phyloP scores from a whole-genome alignment of 2,113 vertebrate species.

The Anas platyrhynchos region DNA sequence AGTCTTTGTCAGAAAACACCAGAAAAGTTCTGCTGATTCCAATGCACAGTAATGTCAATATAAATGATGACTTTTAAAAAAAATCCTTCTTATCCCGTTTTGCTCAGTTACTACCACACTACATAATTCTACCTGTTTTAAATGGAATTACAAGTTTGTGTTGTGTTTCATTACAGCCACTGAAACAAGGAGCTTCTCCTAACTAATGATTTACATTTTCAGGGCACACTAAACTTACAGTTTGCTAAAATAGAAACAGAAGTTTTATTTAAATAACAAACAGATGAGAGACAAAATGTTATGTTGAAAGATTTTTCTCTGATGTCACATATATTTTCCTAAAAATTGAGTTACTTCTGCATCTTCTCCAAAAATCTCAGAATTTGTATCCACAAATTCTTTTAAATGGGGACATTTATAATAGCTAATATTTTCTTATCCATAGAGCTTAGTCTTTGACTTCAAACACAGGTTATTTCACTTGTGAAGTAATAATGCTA shows the following conservation, averaged over 20 bases:
- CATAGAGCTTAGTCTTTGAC: background rate
- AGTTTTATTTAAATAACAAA: conserved; percentile 10
- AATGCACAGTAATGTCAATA: background rate
- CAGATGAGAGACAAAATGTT: background rate
- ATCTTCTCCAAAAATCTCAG: background rate
- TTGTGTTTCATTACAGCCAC: background rate
- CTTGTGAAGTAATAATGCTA: background rate
- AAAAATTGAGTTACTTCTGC: background rate
- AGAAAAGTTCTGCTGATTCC: rapidly evolving
- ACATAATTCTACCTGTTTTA: background rate
- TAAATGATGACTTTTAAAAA: background rate
- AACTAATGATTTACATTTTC: background rate
- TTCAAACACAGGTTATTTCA: background rate
- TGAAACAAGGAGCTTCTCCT: background rate
- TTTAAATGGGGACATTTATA: background rate
- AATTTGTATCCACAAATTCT: background rate
- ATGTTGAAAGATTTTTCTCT: background rate
- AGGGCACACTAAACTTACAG: background rate
- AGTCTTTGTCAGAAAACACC: background rate
- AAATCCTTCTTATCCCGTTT: background rate
- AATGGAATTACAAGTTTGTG: background rate
- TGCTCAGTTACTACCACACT: background rate
- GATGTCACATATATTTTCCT: background rate
- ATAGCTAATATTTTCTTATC: background rate
- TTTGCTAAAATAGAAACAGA: background rate